phyloP scores from a whole-genome alignment of 2,797 vertebrate species.

The Carapus acus region DNA sequence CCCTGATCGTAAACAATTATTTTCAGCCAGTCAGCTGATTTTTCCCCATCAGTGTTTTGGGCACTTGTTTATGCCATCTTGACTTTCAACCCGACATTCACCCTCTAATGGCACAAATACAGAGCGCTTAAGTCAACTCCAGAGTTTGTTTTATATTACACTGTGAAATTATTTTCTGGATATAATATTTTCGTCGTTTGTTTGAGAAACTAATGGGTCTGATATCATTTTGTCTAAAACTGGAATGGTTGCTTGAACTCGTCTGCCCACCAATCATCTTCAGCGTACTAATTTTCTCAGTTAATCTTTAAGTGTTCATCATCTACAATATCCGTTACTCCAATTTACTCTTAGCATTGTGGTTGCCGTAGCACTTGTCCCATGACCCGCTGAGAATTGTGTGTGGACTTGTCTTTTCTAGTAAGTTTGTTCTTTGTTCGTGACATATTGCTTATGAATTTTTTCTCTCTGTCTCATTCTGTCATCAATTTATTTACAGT shows the following conservation, averaged over 20 bases:
- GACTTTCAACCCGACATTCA: slow-evolving; percentile 27
- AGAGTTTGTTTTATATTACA: slow-evolving; percentile 53
- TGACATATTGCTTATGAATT: slow-evolving; percentile 45
- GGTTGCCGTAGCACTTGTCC: slow-evolving; percentile 53
- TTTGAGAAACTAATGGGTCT: slow-evolving; percentile 21
- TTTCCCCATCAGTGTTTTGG: slow-evolving; percentile 29
- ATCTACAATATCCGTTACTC: slow-evolving; percentile 24
- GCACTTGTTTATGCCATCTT: slow-evolving; percentile 23
- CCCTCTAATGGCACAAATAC: slow-evolving; percentile 40
- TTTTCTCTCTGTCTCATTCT: slow-evolving; percentile 7
- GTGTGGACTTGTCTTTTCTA: slow-evolving; percentile 49
- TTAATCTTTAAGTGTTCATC: slow-evolving; percentile 40
- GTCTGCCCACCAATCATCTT: slow-evolving; percentile 21
- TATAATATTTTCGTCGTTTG: slow-evolving; percentile 50
- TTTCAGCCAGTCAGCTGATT: slow-evolving; percentile 21
- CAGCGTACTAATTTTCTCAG: slow-evolving; percentile 22
- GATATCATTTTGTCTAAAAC: slow-evolving; percentile 35
- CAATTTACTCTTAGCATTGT: slow-evolving; percentile 38
- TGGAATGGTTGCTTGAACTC: slow-evolving; percentile 21
- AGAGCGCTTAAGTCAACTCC: slow-evolving; percentile 24
- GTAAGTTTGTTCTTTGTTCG: slow-evolving; percentile 52
- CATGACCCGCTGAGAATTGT: slow-evolving; percentile 49
- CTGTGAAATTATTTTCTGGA: slow-evolving; percentile 64
- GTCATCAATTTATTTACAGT: slow-evolving; percentile 46
- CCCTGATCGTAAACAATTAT: slow-evolving; percentile 37